Conservation (phyloP, 2,888 invertebrate species). For the Acleris emargana region DNA sequence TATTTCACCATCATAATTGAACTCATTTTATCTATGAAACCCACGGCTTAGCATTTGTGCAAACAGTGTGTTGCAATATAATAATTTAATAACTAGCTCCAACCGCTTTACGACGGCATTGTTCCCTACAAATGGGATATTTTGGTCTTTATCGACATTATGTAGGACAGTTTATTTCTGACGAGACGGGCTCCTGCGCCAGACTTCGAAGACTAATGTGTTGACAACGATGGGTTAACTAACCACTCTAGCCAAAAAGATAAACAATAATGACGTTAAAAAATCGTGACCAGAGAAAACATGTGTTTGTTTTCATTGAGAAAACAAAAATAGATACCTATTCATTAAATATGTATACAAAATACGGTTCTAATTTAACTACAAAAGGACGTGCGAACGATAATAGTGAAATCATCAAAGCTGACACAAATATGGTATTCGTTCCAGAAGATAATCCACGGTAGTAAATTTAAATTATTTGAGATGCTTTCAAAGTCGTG, state of each 20-base stretch:
- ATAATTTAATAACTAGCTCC: conserved; percentile 17
- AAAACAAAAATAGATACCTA: conserved; percentile 1
- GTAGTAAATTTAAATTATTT: conserved; percentile 43
- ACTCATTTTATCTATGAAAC: conserved; percentile 25
- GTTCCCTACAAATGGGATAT: conserved; percentile 44
- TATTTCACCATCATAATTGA: conserved; percentile 27
- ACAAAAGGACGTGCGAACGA: conserved; percentile 1
- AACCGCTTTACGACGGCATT: conserved; percentile 1
- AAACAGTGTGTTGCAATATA: conserved; percentile 25
- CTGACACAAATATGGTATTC: conserved; percentile 38
- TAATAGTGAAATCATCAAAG: conserved; percentile 19
- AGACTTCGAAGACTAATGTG: conserved; percentile 50
- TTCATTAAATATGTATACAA: background rate
- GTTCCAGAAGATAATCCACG: conserved; percentile 41
- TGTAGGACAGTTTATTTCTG: conserved; percentile 72
- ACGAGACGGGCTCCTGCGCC: conserved; percentile 56
- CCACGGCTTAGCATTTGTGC: conserved; percentile 24
- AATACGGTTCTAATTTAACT: background rate
- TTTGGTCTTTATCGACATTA: conserved; percentile 61
- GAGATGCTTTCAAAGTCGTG: conserved; percentile 19
- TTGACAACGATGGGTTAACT: conserved; percentile 42
- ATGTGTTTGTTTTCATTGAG: background rate
- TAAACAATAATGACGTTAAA: conserved; percentile 21
- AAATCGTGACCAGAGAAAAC: conserved; percentile 9
- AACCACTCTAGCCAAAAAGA: conserved; percentile 19